These are phyloP conservation scores for Hesperia comma DNA, from an alignment of 2,888 invertebrate genomes.

Conservation along the genomic window DNA sequence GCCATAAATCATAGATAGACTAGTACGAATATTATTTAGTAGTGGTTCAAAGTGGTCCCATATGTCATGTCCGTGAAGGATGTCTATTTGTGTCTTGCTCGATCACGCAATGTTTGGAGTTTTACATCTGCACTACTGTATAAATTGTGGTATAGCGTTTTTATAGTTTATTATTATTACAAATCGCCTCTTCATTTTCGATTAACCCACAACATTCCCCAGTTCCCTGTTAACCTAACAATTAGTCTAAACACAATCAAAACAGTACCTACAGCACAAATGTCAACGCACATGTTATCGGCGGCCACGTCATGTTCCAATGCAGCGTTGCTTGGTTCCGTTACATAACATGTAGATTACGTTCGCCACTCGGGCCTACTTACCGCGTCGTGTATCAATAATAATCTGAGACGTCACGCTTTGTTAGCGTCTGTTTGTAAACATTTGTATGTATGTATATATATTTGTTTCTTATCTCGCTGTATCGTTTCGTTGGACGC, in stretches of 20 bases:
- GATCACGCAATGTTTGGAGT: too few relatives aligned
- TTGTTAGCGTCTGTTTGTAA: conserved; percentile 8
- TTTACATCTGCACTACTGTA: too few relatives aligned
- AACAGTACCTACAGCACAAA: background rate
- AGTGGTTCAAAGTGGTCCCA: too few relatives aligned
- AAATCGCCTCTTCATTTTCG: too few relatives aligned
- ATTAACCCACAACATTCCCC: too few relatives aligned
- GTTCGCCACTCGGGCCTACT: conserved; percentile 11
- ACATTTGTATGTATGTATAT: too few relatives aligned
- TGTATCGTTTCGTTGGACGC: background rate
- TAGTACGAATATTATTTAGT: too few relatives aligned
- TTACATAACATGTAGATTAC: conserved; percentile 18
- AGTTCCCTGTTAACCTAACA: background rate
- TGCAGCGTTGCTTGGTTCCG: conserved; percentile 7
- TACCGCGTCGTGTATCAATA: conserved; percentile 1
- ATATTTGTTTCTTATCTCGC: conserved; percentile 10
- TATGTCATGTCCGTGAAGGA: too few relatives aligned
- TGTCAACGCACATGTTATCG: conserved; percentile 3
- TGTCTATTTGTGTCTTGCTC: too few relatives aligned
- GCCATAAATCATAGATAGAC: too few relatives aligned
- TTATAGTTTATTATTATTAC: too few relatives aligned
- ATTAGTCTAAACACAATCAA: conserved; percentile 1
- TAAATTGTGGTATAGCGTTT: too few relatives aligned
- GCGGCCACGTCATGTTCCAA: conserved; percentile 1
- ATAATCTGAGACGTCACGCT: conserved; percentile 1